Base-by-base conservation (phyloP, 2,113 vertebrate species). In the Elgaria multicarinata region DNA sequence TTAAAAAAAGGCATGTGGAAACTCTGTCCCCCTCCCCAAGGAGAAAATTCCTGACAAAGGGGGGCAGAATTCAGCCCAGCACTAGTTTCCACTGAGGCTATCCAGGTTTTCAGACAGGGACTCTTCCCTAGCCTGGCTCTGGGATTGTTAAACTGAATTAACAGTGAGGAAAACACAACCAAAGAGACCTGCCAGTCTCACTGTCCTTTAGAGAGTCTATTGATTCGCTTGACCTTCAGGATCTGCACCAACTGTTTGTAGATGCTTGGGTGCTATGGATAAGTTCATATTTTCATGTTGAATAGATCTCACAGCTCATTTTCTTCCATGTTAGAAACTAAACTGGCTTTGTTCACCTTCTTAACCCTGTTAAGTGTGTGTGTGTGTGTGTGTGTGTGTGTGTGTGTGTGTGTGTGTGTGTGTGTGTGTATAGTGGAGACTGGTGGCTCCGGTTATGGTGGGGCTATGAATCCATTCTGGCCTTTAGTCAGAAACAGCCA, bases 271-370 rank as follows among this genome's bases (percentile, higher is more conserved):
- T 39, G 16, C 53, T 64, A 62, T 31, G 84, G 22, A 72, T 88
- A 36, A 90, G 24, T 33, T 28, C 1, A 3, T 89, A 91, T n/a
- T 74, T 75, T 91, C 55, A 53, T 2, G 4, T 16, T n/a, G 33
- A 90, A 12, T 10, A 90, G 83, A 2, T 20, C n/a, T 28, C 79
- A 67, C 14, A 6, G 16, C 28, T 50, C 42, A 10, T 6, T n/a
- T 39, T 10, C 66, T 71, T 84, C 44, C 83, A 69, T 4, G 46
- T 71, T 58, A 75, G 71, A 72, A 76, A 39, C 26, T 4, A 33
- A 92, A n/a, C 87, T 82, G 36, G 53, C 88, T 92, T 84, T 90
- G 79, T 76, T 85, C 76, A 85, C 83, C 88, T 78, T 84, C 85
- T 92, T 92, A 91, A 87, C 83, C 67, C 50, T 88, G 80, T 83